Evolutionary conservation across 2,113 vertebrate species (phyloP).

Genomic region (Phalacrocorax aristotelis): DNA sequence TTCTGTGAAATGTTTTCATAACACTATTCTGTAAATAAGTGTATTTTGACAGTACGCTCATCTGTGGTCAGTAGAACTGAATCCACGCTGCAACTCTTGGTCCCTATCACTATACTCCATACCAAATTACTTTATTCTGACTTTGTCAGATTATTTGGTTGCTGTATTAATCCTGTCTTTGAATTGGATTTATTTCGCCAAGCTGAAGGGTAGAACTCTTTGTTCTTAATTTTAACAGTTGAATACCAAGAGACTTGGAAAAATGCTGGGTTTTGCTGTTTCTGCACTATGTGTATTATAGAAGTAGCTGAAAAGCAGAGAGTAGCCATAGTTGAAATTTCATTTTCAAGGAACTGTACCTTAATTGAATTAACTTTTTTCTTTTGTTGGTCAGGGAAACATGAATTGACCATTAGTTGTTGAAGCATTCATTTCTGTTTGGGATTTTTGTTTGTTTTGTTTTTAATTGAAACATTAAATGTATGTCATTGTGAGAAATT

Average conservation of each 20-base stretch:
- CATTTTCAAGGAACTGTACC: not conserved
- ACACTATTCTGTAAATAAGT: not conserved
- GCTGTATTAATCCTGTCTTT: not conserved
- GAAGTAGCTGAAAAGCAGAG: not conserved
- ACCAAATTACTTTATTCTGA: not conserved
- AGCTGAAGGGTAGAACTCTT: not conserved
- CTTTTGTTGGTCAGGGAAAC: not conserved
- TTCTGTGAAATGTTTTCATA: not conserved
- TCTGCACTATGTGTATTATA: not conserved
- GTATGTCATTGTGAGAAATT: accelerated
- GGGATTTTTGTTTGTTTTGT: not conserved
- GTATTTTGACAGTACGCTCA: not conserved
- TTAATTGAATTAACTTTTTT: not conserved
- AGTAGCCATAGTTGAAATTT: not conserved
- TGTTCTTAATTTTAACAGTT: not conserved
- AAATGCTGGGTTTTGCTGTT: conserved; percentile 2
- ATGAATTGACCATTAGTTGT: not conserved
- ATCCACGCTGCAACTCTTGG: not conserved
- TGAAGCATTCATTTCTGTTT: not conserved
- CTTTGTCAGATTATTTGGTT: not conserved
- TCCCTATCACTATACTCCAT: not conserved
- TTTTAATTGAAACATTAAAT: not conserved
- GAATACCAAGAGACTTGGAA: not conserved
- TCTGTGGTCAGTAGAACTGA: not conserved
- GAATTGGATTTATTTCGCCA: not conserved